Percentiles rank a stretch among this genome's conserved stretches.
phyloP scores from a whole-genome alignment of 2,797 vertebrate species.

The Thripadectes ignobilis region DNA sequence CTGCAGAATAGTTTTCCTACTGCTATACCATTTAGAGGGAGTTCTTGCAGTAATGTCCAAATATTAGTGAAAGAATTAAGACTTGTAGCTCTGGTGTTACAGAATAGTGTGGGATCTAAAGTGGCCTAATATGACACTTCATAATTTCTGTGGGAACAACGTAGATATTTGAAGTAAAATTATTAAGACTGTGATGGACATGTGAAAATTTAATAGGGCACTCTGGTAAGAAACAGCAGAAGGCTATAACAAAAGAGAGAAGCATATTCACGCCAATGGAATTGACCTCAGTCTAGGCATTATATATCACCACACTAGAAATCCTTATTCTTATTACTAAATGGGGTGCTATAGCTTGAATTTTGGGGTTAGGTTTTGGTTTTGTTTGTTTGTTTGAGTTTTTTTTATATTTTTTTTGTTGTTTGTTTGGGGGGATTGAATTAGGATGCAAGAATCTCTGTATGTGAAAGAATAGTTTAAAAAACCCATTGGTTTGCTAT shows the following conservation, averaged over 20 bases:
- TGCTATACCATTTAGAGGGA: neutral
- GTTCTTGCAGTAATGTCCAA: neutral
- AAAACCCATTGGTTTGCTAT: accelerated
- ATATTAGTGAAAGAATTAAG: neutral
- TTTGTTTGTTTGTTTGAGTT: neutral
- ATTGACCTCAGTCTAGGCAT: neutral
- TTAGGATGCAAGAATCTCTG: neutral
- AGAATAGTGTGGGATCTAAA: neutral
- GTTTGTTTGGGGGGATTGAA: neutral
- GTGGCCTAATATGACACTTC: neutral
- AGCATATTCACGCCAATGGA: neutral
- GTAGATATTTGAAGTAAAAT: neutral
- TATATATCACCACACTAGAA: neutral
- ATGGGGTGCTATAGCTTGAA: neutral
- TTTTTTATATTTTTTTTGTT: no score
- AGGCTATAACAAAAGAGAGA: neutral
- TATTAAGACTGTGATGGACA: neutral
- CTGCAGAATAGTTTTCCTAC: neutral
- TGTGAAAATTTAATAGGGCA: neutral
- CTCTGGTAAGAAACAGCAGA: neutral
- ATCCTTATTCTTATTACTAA: neutral
- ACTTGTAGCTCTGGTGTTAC: neutral
- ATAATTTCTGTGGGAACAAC: neutral
- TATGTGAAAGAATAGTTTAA: neutral
- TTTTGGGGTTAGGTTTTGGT: neutral